phyloP scores from a whole-genome alignment of 2,797 vertebrate genomes.

The Taeniopygia guttata region DNA sequence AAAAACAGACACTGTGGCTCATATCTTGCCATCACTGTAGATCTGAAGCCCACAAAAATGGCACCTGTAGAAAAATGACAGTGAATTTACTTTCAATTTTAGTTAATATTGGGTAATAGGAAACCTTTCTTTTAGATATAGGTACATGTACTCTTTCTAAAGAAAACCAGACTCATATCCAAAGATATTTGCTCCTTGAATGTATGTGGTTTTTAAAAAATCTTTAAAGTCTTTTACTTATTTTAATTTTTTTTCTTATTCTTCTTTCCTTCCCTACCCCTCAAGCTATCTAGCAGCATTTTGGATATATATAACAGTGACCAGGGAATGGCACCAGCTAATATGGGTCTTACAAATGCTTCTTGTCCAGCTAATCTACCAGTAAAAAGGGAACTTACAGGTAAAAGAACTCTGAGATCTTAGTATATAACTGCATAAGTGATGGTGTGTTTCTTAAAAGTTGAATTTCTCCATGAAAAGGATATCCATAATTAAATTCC shows the following conservation, averaged over 20 bases:
- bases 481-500: background rate
- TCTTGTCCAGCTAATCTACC: slow-evolving; percentile 85
- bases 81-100: background rate
- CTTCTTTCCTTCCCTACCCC: slow-evolving; percentile 47
- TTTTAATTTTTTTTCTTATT: background rate
- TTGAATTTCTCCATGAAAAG: background rate
- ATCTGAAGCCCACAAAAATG: background rate
- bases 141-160: background rate
- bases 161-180: background rate
- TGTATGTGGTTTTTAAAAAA: background rate
- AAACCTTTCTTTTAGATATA: background rate
- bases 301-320: slow-evolving; percentile 91
- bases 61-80: background rate
- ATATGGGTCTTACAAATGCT: slow-evolving; percentile 85
- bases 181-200: background rate
- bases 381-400: slow-evolving; percentile 92
- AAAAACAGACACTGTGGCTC: background rate
- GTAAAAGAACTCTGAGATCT: slow-evolving; percentile 72
- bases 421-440: background rate
- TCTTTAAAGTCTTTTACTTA: background rate
- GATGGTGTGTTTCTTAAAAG: background rate
- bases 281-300: slow-evolving; percentile 87
- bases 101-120: background rate
- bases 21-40: background rate
- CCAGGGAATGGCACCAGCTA: slow-evolving; percentile 86